A percentile compares a stretch with the other conserved stretches of the same genome.
phyloP scores from a whole-genome alignment of 2,888 invertebrate species.

The Drosophila tripunctata region DNA sequence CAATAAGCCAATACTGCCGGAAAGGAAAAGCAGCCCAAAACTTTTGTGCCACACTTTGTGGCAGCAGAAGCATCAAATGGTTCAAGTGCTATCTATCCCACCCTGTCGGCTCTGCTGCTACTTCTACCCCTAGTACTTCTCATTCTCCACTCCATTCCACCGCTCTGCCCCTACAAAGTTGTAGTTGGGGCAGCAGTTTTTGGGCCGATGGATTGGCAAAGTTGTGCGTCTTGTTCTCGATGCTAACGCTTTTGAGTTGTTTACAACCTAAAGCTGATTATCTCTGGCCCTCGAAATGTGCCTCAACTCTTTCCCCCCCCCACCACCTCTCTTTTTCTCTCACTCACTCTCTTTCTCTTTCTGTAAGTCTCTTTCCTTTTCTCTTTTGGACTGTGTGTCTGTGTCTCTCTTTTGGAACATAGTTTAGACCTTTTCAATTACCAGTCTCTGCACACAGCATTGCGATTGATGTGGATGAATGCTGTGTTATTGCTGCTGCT shows the following conservation, averaged over 20 bases:
- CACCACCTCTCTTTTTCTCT: not conserved
- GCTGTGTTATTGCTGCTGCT: conserved; percentile 1
- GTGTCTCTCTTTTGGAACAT: not conserved
- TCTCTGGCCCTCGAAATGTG: conserved; percentile 21
- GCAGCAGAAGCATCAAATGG: not conserved
- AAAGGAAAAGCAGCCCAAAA: not conserved
- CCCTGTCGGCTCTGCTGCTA: too few species aligned
- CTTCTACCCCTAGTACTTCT: not conserved
- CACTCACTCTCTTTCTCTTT: not conserved
- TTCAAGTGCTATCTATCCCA: not conserved
- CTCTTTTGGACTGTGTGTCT: not conserved
- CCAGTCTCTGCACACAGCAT: conserved; percentile 10
- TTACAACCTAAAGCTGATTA: conserved; percentile 51
- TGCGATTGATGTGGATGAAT: conserved; percentile 1
- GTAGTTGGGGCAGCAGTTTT: conserved; percentile 24
- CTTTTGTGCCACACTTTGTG: conserved; percentile 6
- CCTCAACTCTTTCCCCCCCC: not conserved
- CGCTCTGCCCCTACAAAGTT: not conserved
- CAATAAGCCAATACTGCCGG: conserved; percentile 50
- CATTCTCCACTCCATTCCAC: too few species aligned
- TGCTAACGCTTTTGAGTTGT: conserved; percentile 31
- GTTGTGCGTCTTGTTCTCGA: conserved; percentile 30
- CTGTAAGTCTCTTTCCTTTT: not conserved
- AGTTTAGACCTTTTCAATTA: conserved; percentile 9
- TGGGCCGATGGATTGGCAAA: conserved; percentile 31